A percentile compares a stretch with the other conserved stretches of the same genome.
phyloP scores from a whole-genome alignment of 1,140 invertebrate genomes.

The Cyrtorhinus lividipennis region DNA sequence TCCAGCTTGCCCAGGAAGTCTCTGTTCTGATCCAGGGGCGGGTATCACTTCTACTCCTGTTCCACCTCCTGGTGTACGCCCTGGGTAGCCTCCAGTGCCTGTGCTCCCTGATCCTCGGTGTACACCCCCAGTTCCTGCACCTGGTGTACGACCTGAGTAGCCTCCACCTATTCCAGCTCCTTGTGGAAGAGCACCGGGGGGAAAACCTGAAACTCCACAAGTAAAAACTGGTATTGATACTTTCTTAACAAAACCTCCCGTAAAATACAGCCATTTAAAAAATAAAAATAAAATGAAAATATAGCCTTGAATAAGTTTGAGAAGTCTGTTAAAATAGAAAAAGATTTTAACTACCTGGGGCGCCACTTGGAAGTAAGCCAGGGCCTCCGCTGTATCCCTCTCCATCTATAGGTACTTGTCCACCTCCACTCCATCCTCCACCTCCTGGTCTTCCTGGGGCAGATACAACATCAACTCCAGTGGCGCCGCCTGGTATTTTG shows the following conservation, averaged over 20 bases:
- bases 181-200: too few species aligned
- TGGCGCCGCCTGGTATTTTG: conserved; percentile 20
- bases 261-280: too few species aligned
- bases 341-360: too few species aligned
- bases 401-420: background rate
- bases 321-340: too few species aligned
- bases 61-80: conserved; percentile 16
- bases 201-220: too few species aligned
- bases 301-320: too few species aligned
- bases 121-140: background rate
- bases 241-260: too few species aligned
- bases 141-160: conserved; percentile 20
- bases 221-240: too few species aligned
- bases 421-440: conserved; percentile 1
- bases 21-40: conserved; percentile 17
- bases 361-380: conserved; percentile 12
- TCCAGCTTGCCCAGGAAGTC: background rate
- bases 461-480: background rate
- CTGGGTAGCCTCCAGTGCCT: conserved; percentile 15
- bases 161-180: conserved; percentile 4
- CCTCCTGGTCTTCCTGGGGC: conserved; percentile 14
- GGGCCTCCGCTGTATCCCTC: conserved; percentile 12
- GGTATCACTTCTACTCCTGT: too few species aligned
- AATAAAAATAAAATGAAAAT: too few species aligned
- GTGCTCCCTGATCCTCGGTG: conserved; percentile 11